Base-by-base conservation (phyloP, 2,113 vertebrate species). In the Entelurus aequoreus region DNA sequence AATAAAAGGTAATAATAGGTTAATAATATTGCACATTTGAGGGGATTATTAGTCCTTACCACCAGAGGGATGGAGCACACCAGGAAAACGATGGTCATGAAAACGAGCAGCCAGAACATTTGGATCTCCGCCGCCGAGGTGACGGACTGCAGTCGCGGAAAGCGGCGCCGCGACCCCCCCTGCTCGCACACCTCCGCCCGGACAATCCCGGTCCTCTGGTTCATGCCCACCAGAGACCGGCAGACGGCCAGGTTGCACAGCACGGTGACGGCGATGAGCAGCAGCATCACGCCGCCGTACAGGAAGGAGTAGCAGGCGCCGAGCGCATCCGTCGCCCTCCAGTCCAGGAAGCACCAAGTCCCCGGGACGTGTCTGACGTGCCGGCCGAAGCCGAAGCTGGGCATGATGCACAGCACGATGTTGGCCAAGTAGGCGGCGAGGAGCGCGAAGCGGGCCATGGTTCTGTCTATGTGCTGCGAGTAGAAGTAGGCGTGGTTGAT, bases 401-500 rank as follows among this genome's bases (percentile, higher is more conserved):
- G 91, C 89, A 92, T 79, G 21, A 90, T 73, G 72, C 90, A 90
- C 58, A 92, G 63, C 0, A 83, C 74, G 0, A 86, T 84, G 75
- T 90, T 92, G 13, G 80, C 82, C 60, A 90, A 42, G 71, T 92
- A 92, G 9, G 66, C 75, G 15, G 61, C 78, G 48, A 89, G 63
- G 46, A 92, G 88, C 8, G 86, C 88, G 6, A 90, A 78, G 28
- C 90, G 82, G 51, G 87, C 91, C 86, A 88, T 84, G 0, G 81
- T 78, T 7, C 87, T 56, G 75, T 91, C 90, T 55, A 91, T 85
- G 76, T 90, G 81, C 69, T 87, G 81, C 6, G 89, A 90, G 86
- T 92, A 92, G 75, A 91, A 89, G 62, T 91, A 92, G 5, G 91
- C 89, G 6, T 90, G 91, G 77, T 88, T 92, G 47, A 92, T 92